A percentile compares a stretch with the other conserved stretches of the same genome.
Evolutionary conservation across 2,113 vertebrate genomes (phyloP).

Genomic region (Xenopus tropicalis): DNA sequence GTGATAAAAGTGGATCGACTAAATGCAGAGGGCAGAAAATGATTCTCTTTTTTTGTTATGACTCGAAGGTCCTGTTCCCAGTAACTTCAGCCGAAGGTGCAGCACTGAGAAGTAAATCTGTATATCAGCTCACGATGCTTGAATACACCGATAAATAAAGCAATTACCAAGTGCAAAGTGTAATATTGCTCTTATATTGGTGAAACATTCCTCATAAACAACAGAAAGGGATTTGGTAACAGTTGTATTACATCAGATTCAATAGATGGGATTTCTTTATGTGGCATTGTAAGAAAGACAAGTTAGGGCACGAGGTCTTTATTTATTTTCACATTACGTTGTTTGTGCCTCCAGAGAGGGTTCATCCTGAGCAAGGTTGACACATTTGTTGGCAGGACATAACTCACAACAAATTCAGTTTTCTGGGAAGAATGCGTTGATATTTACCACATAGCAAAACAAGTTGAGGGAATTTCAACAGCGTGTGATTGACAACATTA

Average conservation of each 20-base stretch:
- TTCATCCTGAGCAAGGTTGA: slow-evolving; percentile 39
- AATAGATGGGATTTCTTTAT: slow-evolving; percentile 13
- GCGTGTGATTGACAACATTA: slow-evolving; percentile 36
- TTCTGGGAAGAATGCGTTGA: slow-evolving; percentile 39
- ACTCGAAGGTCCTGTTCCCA: too few relatives aligned
- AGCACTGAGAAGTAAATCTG: too few relatives aligned
- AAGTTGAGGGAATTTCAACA: slow-evolving; percentile 36
- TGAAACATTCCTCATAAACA: not conserved
- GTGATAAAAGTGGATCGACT: too few relatives aligned
- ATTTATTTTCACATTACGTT: slow-evolving; percentile 35
- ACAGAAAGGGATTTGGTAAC: not conserved
- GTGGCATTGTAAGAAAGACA: slow-evolving; percentile 37
- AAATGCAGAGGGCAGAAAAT: too few relatives aligned
- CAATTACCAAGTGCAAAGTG: not conserved
- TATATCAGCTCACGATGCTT: not conserved
- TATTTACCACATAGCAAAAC: slow-evolving; percentile 43
- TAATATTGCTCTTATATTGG: slow-evolving; percentile 1
- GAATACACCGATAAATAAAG: not conserved
- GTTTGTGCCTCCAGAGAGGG: slow-evolving; percentile 37
- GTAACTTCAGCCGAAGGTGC: too few relatives aligned
- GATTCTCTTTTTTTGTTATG: too few relatives aligned
- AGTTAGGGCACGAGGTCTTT: slow-evolving; percentile 31
- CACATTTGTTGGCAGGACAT: slow-evolving; percentile 40
- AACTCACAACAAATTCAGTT: slow-evolving; percentile 46
- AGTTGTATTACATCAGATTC: not conserved